A percentile compares a stretch with the other conserved stretches of the same genome.
Conservation (phyloP, 2,113 vertebrate genomes). For the Paralichthys olivaceus region DNA sequence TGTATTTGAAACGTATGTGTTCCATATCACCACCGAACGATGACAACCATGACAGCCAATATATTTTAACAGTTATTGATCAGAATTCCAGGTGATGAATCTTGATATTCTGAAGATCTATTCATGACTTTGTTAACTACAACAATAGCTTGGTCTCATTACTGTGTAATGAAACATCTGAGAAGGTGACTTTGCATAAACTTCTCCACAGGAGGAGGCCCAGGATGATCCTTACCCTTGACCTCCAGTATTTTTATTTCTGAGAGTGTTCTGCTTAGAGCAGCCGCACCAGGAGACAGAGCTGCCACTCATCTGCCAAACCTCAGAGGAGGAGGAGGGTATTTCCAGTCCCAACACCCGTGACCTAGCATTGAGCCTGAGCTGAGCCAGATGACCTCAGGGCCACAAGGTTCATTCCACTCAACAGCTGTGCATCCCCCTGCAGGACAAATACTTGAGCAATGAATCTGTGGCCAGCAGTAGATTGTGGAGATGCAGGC, state of each 20-base stretch:
- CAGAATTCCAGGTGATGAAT: not conserved
- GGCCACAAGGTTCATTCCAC: constrained; percentile 31
- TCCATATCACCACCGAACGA: too few relatives aligned
- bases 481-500: not conserved
- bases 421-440: constrained; percentile 61
- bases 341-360: constrained; percentile 83
- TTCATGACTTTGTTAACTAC: not conserved
- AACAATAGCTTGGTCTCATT: too few relatives aligned
- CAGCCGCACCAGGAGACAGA: constrained; percentile 80
- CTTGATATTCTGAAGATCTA: not conserved
- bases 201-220: constrained; percentile 68
- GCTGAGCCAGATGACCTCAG: constrained; percentile 26
- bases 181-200: constrained; percentile 3
- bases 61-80: not conserved
- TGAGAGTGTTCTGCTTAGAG: constrained; percentile 76
- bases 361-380: constrained; percentile 31
- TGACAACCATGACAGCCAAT: too few relatives aligned
- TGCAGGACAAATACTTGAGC: constrained; percentile 28
- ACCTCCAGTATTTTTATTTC: constrained; percentile 4
- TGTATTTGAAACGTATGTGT: too few relatives aligned
- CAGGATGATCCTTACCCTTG: constrained; percentile 52
- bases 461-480: constrained; percentile 26
- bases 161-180: too few relatives aligned
- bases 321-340: constrained; percentile 81
- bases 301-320: constrained; percentile 81